Evolutionary conservation across 2,797 vertebrate species (phyloP).

Genomic region (Pangasius sanitwongsei): DNA sequence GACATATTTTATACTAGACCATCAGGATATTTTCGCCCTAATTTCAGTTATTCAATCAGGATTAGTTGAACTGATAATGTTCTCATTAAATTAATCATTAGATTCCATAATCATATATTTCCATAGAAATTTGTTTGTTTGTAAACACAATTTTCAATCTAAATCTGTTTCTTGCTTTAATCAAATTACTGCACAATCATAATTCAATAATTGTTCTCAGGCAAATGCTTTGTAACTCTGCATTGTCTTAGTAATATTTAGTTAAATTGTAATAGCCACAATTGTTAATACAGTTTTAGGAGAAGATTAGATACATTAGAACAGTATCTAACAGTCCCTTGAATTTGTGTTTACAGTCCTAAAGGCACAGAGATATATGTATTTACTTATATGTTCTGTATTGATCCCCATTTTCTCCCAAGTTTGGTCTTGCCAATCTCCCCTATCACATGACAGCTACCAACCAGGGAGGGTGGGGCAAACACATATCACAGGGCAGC

Average conservation of each 20-base stretch:
- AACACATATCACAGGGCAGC: not conserved
- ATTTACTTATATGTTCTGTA: not conserved
- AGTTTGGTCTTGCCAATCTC: not conserved
- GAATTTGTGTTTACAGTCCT: not conserved
- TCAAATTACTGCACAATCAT: not conserved
- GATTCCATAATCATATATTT: not conserved
- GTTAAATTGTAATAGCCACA: not conserved
- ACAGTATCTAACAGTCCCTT: not conserved
- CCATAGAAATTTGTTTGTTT: not conserved
- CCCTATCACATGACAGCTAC: not conserved
- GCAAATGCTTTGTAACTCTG: not conserved
- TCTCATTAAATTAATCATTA: not conserved
- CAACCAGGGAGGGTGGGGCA: not conserved
- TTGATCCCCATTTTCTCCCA: not conserved
- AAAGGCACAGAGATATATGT: not conserved
- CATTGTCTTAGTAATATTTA: not conserved
- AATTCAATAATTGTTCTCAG: not conserved
- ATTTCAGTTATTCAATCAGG: not conserved
- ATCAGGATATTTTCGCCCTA: not conserved
- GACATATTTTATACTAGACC: not conserved
- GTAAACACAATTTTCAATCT: not conserved
- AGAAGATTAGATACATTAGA: not conserved
- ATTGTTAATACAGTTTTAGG: not conserved
- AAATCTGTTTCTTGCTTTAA: not conserved
- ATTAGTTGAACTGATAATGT: not conserved